Conservation (phyloP, 2,888 invertebrate genomes). For the Hypercompe scribonia region DNA sequence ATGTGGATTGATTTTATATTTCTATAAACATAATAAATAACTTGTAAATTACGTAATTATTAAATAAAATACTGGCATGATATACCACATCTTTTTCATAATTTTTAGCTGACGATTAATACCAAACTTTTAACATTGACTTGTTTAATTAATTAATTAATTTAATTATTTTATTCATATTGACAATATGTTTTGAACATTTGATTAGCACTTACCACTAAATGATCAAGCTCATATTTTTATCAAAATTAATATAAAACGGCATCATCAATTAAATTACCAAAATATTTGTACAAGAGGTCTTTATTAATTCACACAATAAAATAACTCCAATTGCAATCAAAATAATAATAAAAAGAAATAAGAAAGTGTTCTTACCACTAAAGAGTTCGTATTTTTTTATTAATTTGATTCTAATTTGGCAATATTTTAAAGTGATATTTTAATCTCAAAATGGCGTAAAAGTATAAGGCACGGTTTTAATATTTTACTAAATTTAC, state of each 20-base stretch:
- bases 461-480: slow-evolving; percentile 86
- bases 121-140: slow-evolving; percentile 71
- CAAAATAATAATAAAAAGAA: slow-evolving; percentile 13
- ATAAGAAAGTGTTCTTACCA: slow-evolving; percentile 45
- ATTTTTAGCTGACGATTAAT: slow-evolving; percentile 55
- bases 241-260: slow-evolving; percentile 40
- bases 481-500: slow-evolving; percentile 77
- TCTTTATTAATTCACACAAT: slow-evolving; percentile 14
- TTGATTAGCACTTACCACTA: slow-evolving; percentile 74
- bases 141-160: slow-evolving; percentile 63
- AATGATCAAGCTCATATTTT: slow-evolving; percentile 81
- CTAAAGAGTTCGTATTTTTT: slow-evolving; percentile 64
- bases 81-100: slow-evolving; percentile 48
- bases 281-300: slow-evolving; percentile 34
- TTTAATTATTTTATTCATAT: slow-evolving; percentile 68
- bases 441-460: slow-evolving; percentile 83
- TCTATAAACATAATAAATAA: not conserved
- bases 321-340: slow-evolving; percentile 36
- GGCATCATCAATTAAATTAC: slow-evolving; percentile 37
- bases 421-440: slow-evolving; percentile 80
- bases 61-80: slow-evolving; percentile 1
- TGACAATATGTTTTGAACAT: slow-evolving; percentile 84
- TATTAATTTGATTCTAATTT: slow-evolving; percentile 64
- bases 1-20: slow-evolving; percentile 21
- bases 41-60: slow-evolving; percentile 11